Percentiles rank a stretch among this genome's conserved stretches.
These are phyloP conservation scores for Morinoia aosen DNA, from an alignment of 2,888 invertebrate species.

Conservation along the genomic window DNA sequence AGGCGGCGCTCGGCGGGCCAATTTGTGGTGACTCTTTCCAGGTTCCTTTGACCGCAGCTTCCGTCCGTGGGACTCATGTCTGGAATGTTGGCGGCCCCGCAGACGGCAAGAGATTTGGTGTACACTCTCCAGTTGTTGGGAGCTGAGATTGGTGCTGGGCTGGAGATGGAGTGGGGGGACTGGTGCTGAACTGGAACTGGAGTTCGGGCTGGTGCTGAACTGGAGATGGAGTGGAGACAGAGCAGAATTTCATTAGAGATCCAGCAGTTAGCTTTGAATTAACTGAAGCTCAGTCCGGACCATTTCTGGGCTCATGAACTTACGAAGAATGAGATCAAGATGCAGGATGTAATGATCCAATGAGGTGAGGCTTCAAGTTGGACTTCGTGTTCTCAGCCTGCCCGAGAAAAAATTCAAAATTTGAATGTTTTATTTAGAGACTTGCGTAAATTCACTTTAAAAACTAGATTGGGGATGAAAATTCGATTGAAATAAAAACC, in stretches of 20 bases:
- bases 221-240: background rate
- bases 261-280: background rate
- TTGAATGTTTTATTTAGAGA: background rate
- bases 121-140: conserved; percentile 28
- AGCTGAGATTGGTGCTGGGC: too few species aligned
- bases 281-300: background rate
- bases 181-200: background rate
- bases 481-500: too few species aligned
- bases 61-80: conserved; percentile 26
- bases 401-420: background rate
- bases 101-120: conserved; percentile 45
- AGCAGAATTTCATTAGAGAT: background rate
- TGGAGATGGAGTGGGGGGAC: background rate
- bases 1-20: background rate
- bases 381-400: background rate
- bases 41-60: conserved; percentile 25
- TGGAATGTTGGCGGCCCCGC: background rate
- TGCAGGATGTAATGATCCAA: too few species aligned
- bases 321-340: too few species aligned
- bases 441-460: too few species aligned
- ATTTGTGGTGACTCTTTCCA: conserved; percentile 21
- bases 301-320: background rate
- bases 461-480: too few species aligned
- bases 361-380: background rate
- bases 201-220: background rate